These are phyloP conservation scores for Scaptomyza montana DNA, from an alignment of 1,140 invertebrate genomes.

Conservation along the genomic window DNA sequence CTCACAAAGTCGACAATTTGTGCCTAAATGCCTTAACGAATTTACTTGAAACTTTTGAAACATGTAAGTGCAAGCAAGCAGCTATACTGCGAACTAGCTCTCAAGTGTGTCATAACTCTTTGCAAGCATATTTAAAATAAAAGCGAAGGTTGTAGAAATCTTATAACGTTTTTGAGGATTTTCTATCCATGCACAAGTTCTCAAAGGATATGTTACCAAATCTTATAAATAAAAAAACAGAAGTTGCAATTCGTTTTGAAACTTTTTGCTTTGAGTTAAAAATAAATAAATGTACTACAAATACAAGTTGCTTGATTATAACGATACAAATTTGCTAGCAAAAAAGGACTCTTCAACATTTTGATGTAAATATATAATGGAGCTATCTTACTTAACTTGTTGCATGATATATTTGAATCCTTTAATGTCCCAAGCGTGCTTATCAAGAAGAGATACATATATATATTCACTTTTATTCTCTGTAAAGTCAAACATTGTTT, in stretches of 20 bases:
- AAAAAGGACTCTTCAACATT: too few relatives aligned
- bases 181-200: neutral
- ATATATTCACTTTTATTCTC: neutral
- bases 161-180: neutral
- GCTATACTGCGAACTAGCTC: neutral
- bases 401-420: neutral
- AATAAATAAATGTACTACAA: too few relatives aligned
- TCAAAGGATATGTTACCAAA: constrained; percentile 2
- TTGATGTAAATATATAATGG: too few relatives aligned
- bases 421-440: neutral
- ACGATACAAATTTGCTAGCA: too few relatives aligned
- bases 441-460: neutral
- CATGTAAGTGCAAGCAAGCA: neutral
- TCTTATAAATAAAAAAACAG: too few relatives aligned
- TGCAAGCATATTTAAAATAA: constrained; percentile 16
- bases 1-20: neutral
- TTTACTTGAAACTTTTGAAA: neutral
- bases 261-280: too few relatives aligned
- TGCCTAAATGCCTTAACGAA: constrained; percentile 3
- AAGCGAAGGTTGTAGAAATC: constrained; percentile 5
- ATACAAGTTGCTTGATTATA: too few relatives aligned
- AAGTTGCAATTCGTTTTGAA: too few relatives aligned
- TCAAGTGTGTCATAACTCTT: constrained; percentile 19
- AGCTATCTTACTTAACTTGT: too few relatives aligned
- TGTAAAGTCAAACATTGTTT: neutral